Evolutionary conservation across 2,113 vertebrate genomes (phyloP).

Genomic region (Rhegmatorhina hoffmannsi): DNA sequence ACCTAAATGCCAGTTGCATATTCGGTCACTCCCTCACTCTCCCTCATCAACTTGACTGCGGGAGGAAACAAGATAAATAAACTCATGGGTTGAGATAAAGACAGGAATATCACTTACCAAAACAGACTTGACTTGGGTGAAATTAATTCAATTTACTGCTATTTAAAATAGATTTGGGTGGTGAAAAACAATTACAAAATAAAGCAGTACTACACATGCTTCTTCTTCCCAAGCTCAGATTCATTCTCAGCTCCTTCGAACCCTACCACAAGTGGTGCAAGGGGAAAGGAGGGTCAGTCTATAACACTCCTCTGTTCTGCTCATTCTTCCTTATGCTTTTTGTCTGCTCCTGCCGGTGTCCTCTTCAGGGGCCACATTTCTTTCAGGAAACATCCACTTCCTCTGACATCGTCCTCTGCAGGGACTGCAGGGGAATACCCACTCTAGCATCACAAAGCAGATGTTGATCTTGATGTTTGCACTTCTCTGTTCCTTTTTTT

Average conservation of each 20-base stretch:
- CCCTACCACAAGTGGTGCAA: fast-evolving
- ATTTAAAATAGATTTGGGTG: not conserved
- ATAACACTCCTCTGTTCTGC: not conserved
- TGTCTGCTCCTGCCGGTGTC: not conserved
- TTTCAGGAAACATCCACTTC: not conserved
- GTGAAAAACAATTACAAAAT: not conserved
- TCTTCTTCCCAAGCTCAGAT: not conserved
- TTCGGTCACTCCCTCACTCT: not conserved
- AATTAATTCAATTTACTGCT: not conserved
- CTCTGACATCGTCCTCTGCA: not conserved
- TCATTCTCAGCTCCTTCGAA: not conserved
- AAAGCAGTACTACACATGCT: not conserved
- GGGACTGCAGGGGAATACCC: not conserved
- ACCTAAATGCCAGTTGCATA: not conserved
- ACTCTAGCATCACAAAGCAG: not conserved
- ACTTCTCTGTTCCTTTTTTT: not conserved
- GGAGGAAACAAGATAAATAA: not conserved
- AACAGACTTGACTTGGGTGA: not conserved
- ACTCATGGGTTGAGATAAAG: not conserved
- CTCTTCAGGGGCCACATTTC: not conserved
- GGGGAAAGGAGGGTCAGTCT: not conserved
- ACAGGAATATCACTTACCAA: not conserved
- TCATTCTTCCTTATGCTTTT: not conserved
- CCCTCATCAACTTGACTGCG: not conserved
- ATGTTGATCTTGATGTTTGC: not conserved